A percentile compares a stretch with the other conserved stretches of the same genome.
These are phyloP conservation scores for Ellobius talpinus DNA, from an alignment of 2,113 vertebrate genomes.

Conservation along the genomic window DNA sequence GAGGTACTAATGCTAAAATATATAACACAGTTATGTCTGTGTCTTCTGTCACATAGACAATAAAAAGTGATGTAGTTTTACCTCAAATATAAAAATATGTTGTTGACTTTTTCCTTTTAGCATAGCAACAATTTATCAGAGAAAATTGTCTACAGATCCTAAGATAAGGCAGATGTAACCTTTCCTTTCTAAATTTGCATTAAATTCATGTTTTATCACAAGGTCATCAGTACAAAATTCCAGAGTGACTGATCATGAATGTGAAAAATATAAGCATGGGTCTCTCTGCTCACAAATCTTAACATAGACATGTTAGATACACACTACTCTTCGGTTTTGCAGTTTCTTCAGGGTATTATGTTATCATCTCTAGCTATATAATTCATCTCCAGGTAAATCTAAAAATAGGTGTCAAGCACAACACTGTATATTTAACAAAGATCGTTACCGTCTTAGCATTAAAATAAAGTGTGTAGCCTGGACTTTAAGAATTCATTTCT, in stretches of 20 bases:
- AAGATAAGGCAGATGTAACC: not conserved
- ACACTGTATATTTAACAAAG: conserved; percentile 58
- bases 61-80: not conserved
- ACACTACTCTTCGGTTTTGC: not conserved
- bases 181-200: not conserved
- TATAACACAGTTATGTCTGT: not conserved
- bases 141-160: not conserved
- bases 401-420: conserved; percentile 65
- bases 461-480: conserved; percentile 71
- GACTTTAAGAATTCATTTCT: conserved; percentile 68
- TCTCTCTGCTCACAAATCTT: conserved; percentile 15
- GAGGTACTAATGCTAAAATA: not conserved
- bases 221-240: conserved; percentile 30
- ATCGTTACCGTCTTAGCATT: conserved; percentile 57
- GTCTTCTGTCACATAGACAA: not conserved
- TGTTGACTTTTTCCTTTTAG: conserved; percentile 1
- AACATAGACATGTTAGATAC: not conserved
- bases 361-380: not conserved
- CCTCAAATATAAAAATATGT: not conserved
- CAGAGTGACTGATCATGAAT: not conserved
- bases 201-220: not conserved
- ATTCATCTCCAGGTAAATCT: conserved; percentile 47
- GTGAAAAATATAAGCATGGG: conserved; percentile 20
- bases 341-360: not conserved
- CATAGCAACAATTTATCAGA: not conserved